These are phyloP conservation scores for Hetaerina titia DNA, from an alignment of 2,888 invertebrate species.

Conservation along the genomic window DNA sequence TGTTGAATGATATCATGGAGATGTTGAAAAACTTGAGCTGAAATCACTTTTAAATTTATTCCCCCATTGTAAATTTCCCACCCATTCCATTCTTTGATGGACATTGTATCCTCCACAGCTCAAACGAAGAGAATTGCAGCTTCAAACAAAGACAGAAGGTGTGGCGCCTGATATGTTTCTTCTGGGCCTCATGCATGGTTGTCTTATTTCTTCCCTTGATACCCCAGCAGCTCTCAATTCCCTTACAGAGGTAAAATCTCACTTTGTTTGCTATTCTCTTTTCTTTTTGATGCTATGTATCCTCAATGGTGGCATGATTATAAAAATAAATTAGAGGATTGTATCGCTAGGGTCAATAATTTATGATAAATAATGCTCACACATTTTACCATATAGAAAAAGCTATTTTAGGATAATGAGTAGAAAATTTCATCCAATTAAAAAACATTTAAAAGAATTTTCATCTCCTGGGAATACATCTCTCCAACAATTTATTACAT, in stretches of 20 bases:
- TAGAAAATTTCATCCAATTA: no score
- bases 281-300: no score
- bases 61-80: neutral
- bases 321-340: no score
- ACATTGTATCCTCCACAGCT: conserved; percentile 77
- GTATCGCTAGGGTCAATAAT: no score
- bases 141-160: conserved; percentile 80
- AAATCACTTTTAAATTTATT: neutral
- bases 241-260: conserved; percentile 84
- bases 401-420: no score
- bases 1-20: neutral
- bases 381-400: no score
- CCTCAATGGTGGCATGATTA: no score
- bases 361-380: no score
- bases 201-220: conserved; percentile 78
- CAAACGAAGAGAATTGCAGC: conserved; percentile 83
- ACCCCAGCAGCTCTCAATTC: conserved; percentile 88
- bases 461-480: no score
- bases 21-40: neutral
- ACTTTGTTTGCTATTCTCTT: conserved; percentile 24
- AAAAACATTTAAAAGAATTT: no score
- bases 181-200: conserved; percentile 90
- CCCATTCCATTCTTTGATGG: neutral
- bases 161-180: conserved; percentile 87
- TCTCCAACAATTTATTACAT: no score